phyloP scores from a whole-genome alignment of 1,140 invertebrate species.

The Camponotus pennsylvanicus region DNA sequence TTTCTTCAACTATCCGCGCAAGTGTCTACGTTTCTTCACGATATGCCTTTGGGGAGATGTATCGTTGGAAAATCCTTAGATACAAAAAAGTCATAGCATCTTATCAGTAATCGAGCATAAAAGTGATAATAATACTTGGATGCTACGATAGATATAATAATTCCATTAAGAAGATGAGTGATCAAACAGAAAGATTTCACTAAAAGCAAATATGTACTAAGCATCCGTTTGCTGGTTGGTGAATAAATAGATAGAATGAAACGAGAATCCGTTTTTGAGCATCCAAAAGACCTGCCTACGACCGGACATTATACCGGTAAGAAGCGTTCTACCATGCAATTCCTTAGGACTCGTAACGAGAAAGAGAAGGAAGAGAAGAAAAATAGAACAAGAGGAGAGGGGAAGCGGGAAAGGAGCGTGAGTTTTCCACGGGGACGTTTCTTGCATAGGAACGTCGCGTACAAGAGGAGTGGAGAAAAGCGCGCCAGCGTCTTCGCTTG shows the following conservation, averaged over 20 bases:
- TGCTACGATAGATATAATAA: not conserved
- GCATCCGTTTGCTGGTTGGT: not conserved
- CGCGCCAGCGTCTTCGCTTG: conserved; percentile 22
- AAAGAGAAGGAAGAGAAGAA: conserved; percentile 36
- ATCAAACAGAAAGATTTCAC: not conserved
- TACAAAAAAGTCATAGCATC: not conserved
- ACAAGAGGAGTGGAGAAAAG: conserved; percentile 25
- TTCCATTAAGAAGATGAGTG: not conserved
- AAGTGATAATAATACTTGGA: not conserved
- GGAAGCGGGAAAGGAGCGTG: not conserved
- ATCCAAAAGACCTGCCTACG: not conserved
- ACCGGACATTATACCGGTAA: not conserved
- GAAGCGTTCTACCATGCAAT: conserved; percentile 1
- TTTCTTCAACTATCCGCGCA: not conserved
- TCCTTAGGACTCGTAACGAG: not conserved
- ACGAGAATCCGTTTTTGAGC: not conserved
- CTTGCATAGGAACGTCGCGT: conserved; percentile 2
- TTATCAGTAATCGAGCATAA: no score
- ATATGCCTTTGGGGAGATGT: not conserved
- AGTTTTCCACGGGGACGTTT: not conserved
- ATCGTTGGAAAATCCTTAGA: conserved; percentile 13
- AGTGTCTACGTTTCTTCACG: not conserved
- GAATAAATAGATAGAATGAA: not conserved
- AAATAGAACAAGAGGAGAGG: conserved; percentile 18
- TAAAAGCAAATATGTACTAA: not conserved